phyloP scores from a whole-genome alignment of 2,888 invertebrate species.

The Stictocephala bisonia region DNA sequence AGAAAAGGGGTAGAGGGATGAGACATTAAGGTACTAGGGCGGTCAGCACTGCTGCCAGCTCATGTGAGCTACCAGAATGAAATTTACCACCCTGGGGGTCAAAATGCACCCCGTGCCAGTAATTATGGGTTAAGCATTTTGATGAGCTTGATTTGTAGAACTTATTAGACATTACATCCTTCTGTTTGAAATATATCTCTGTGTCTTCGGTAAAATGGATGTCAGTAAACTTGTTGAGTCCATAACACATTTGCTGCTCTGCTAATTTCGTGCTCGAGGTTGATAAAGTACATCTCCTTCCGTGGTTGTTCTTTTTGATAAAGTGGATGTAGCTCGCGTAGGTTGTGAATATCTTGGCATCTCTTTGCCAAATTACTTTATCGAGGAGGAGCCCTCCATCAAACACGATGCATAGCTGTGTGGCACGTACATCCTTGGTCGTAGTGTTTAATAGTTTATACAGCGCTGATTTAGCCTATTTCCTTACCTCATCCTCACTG shows the following conservation, averaged over 20 bases:
- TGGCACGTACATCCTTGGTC: slow-evolving; percentile 27
- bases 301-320: background rate
- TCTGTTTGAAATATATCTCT: background rate
- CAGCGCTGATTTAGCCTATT: slow-evolving; percentile 41
- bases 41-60: slow-evolving; percentile 25
- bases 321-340: background rate
- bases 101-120: slow-evolving; percentile 23
- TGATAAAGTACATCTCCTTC: slow-evolving; percentile 1
- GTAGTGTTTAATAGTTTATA: slow-evolving; percentile 50
- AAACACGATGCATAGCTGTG: slow-evolving; percentile 28
- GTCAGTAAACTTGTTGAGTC: background rate
- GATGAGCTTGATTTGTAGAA: slow-evolving; percentile 8
- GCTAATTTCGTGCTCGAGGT: slow-evolving; percentile 13
- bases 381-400: slow-evolving; percentile 8
- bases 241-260: slow-evolving; percentile 25
- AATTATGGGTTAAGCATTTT: slow-evolving; percentile 36
- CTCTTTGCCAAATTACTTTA: slow-evolving; percentile 31
- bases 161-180: background rate
- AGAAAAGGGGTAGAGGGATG: background rate
- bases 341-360: background rate
- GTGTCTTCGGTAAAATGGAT: background rate
- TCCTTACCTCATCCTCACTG: slow-evolving; percentile 54
- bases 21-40: slow-evolving; percentile 4
- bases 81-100: slow-evolving; percentile 39
- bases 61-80: background rate